Conservation (phyloP, 1,140 invertebrate genomes). For the Pseudomyrmex gracilis region DNA sequence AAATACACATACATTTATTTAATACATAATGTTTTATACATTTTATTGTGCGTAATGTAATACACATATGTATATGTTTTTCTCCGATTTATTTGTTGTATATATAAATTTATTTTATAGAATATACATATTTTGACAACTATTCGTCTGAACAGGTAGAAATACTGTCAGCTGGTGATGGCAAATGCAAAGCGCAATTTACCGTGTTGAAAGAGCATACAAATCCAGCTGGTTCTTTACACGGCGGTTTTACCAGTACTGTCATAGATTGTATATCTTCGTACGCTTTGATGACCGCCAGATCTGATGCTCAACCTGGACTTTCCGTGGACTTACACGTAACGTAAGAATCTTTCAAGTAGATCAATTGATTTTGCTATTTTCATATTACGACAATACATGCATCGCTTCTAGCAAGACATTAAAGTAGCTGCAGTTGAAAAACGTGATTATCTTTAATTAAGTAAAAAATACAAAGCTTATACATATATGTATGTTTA, state of each 20-base stretch:
- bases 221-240: constrained; percentile 91
- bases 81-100: constrained; percentile 20
- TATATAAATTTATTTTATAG: constrained; percentile 26
- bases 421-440: not conserved
- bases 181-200: constrained; percentile 91
- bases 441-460: constrained; percentile 45
- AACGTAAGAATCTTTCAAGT: constrained; percentile 85
- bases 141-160: constrained; percentile 86
- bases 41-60: too few species aligned
- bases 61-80: too few species aligned
- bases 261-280: constrained; percentile 94
- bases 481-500: not conserved
- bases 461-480: constrained; percentile 48
- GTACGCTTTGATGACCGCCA: constrained; percentile 90
- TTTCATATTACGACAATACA: not conserved
- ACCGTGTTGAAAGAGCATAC: constrained; percentile 91
- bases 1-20: too few species aligned
- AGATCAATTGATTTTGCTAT: constrained; percentile 17
- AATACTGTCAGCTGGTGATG: constrained; percentile 89
- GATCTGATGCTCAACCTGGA: constrained; percentile 86
- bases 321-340: constrained; percentile 92
- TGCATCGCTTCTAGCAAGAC: too few species aligned
- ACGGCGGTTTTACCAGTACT: constrained; percentile 94
- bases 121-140: constrained; percentile 22
- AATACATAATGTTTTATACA: too few species aligned